phyloP scores from a whole-genome alignment of 2,797 vertebrate genomes.

The Peromyscus melanophrys region DNA sequence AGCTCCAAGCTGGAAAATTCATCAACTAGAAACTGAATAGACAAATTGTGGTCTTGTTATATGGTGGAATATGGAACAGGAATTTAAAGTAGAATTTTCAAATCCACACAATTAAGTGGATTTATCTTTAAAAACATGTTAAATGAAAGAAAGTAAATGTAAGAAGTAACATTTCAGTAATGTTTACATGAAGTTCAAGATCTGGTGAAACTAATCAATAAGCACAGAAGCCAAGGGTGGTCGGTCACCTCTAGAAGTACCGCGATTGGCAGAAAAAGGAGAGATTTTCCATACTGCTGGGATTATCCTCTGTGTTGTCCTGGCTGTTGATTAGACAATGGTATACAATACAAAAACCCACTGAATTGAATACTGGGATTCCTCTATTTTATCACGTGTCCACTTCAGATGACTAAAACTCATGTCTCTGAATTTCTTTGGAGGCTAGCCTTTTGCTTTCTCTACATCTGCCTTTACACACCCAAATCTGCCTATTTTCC shows the following conservation, averaged over 20 bases:
- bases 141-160: conserved; percentile 22
- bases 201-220: not conserved
- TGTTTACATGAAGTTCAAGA: conserved; percentile 36
- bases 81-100: conserved; percentile 47
- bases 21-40: conserved; percentile 28
- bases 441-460: conserved; percentile 10
- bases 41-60: conserved; percentile 8
- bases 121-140: conserved; percentile 30
- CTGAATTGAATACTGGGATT: not conserved
- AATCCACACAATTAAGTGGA: not conserved
- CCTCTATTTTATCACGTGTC: not conserved
- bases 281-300: not conserved
- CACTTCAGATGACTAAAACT: conserved; percentile 47
- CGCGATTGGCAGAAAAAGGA: not conserved
- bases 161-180: not conserved
- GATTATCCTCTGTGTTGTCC: conserved; percentile 6
- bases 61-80: conserved; percentile 27
- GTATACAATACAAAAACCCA: conserved; percentile 36
- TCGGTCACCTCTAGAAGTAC: not conserved
- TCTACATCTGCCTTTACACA: not conserved
- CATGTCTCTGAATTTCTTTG: not conserved
- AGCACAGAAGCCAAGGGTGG: not conserved
- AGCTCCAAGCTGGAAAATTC: conserved; percentile 36
- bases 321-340: not conserved
- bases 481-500: conserved; percentile 8